These are phyloP conservation scores for Montipora cactus DNA, from an alignment of 64 coral and sea anemone genomes.

Conservation along the genomic window DNA sequence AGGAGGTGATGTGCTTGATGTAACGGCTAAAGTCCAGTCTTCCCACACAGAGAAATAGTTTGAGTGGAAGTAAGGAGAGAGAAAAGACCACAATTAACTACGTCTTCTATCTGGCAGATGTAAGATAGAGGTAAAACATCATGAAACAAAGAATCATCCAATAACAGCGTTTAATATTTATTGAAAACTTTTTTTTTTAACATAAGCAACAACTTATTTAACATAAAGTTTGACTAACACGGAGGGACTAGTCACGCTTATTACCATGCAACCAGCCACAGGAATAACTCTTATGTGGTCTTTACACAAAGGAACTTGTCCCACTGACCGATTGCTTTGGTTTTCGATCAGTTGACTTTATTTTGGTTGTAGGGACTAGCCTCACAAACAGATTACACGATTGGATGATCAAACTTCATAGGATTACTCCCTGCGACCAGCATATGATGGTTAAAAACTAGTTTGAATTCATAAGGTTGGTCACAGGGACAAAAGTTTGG, in stretches of 20 bases:
- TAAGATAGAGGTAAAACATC: slow-evolving; percentile 50
- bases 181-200: slow-evolving; percentile 1
- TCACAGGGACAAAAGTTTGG: not conserved
- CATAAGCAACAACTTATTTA: slow-evolving; percentile 32
- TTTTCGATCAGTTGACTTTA: not conserved
- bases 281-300: slow-evolving; percentile 1
- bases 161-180: slow-evolving; percentile 47
- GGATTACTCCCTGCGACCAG: slow-evolving; percentile 6
- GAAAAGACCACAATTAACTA: slow-evolving; percentile 51
- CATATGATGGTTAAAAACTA: not conserved
- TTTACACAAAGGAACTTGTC: slow-evolving; percentile 22
- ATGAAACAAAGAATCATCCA: slow-evolving; percentile 42
- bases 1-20: slow-evolving; percentile 41
- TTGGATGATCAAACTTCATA: slow-evolving; percentile 14
- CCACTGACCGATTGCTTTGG: slow-evolving; percentile 20
- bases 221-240: slow-evolving; percentile 1
- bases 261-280: slow-evolving; percentile 3
- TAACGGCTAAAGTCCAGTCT: slow-evolving; percentile 33
- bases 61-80: slow-evolving; percentile 44
- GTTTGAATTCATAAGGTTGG: not conserved
- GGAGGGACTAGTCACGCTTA: slow-evolving; percentile 9
- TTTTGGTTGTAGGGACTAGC: no score
- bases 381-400: slow-evolving; percentile 2
- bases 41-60: slow-evolving; percentile 50
- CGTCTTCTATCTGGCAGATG: slow-evolving; percentile 50